A percentile compares a stretch with the other conserved stretches of the same genome.
These are phyloP conservation scores for Zaprionus nigranus DNA, from an alignment of 1,140 invertebrate species.

Conservation along the genomic window DNA sequence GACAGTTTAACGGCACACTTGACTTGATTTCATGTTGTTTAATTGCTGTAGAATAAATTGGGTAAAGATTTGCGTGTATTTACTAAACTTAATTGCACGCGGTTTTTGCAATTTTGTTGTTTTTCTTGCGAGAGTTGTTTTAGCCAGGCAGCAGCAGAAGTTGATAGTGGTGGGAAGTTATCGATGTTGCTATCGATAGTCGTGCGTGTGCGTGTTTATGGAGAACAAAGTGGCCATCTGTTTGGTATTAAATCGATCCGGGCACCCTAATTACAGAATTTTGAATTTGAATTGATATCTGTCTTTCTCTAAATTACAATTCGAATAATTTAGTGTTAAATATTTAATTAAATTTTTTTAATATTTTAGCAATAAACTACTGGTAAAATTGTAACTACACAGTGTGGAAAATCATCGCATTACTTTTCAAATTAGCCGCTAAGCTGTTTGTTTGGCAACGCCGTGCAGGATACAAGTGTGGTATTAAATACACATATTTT, in stretches of 20 bases:
- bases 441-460: not conserved
- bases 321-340: not conserved
- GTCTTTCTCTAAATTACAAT: not conserved
- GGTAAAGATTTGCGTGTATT: constrained; percentile 10
- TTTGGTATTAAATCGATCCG: not conserved
- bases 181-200: constrained; percentile 22
- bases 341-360: not conserved
- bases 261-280: constrained; percentile 1
- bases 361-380: not conserved
- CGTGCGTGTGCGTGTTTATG: not conserved
- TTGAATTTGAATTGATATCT: not conserved
- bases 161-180: constrained; percentile 19
- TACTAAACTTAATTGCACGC: constrained; percentile 40
- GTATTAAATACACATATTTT: constrained; percentile 31
- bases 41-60: not conserved
- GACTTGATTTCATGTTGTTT: constrained; percentile 30
- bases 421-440: not conserved
- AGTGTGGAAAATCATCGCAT: not conserved
- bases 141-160: constrained; percentile 8
- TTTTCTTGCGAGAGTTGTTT: constrained; percentile 48
- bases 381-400: not conserved
- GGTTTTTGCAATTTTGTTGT: constrained; percentile 51
- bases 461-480: constrained; percentile 22
- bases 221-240: constrained; percentile 8
- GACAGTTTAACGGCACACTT: constrained; percentile 3